phyloP scores from a whole-genome alignment of 1,140 invertebrate genomes.

The Cherax quadricarinatus region DNA sequence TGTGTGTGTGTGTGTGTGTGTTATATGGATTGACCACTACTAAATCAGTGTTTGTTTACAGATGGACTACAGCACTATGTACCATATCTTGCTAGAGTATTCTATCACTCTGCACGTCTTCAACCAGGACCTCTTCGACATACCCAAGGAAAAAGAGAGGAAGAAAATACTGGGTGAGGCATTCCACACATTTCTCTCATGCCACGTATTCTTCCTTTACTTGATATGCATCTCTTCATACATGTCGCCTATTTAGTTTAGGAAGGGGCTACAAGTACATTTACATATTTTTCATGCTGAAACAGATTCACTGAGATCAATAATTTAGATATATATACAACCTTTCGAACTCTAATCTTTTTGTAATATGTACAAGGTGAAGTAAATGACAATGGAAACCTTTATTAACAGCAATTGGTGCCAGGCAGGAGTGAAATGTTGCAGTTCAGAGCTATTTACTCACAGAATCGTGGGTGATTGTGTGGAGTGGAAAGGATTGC shows the following conservation, averaged over 20 bases:
- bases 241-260: not conserved
- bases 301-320: too few relatives aligned
- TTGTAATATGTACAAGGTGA: too few relatives aligned
- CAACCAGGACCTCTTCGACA: constrained; percentile 43
- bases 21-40: not conserved
- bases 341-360: too few relatives aligned
- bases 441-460: too few relatives aligned
- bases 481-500: too few relatives aligned
- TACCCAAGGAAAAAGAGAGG: constrained; percentile 61
- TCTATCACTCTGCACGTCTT: constrained; percentile 61
- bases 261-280: too few relatives aligned
- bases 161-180: constrained; percentile 65
- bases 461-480: too few relatives aligned
- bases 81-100: constrained; percentile 66
- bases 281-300: too few relatives aligned
- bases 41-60: not conserved
- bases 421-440: too few relatives aligned
- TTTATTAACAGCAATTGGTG: too few relatives aligned
- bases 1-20: constrained; percentile 8
- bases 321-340: too few relatives aligned
- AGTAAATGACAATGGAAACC: too few relatives aligned
- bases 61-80: constrained; percentile 73
- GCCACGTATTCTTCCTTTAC: not conserved
- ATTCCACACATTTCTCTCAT: not conserved
- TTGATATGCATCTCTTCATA: not conserved